Evolutionary conservation across 2,797 vertebrate species (phyloP), one percentile per base, ranked within the genome.

Genomic region (Sebastes matsubarae): DNA sequence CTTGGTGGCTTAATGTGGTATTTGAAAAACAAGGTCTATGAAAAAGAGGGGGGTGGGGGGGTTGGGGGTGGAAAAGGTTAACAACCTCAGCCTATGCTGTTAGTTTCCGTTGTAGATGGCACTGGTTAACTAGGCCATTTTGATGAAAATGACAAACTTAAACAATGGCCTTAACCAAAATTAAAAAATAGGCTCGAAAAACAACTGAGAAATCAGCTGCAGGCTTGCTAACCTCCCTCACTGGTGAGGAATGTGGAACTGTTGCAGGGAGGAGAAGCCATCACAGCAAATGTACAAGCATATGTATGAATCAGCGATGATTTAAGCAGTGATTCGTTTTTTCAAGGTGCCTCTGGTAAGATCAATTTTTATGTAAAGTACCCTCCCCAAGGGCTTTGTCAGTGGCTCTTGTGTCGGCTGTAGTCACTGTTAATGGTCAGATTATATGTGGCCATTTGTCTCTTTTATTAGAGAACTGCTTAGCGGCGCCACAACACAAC

Each of bases 321-420:
- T 46, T 68, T 34, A 1, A 55, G 59, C 13, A 57, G 61, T 42
- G 69, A 61, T 65, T 34, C 16, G 3, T n/a, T 71, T 55, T 52
- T 71, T 55, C 11, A 5, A 72, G n/a, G 32, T 60, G 66, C 34
- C 78, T 77, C 46, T 54, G 63, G 29, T 76, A 59, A 22, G 55
- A 83, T 87, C 27, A n/a, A 52, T 72, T 66, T 77, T 52, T 65
- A 67, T 38, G 30, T 67, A 57, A 76, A 79, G 27, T 1, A 30
- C 13, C 73, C 67, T n/a, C 25, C 46, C 24, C 3, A 27, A 52
- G 38, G 30, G 30, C 63, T 58, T 59, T 10, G 24, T 74, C 73
- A 42, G 59, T 72, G 74, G 55, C 29, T 79, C 13, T 25, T 27
- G 69, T 68, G 7, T 88, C 80, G 83, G 59, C 65, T 25, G 65